phyloP scores from a whole-genome alignment of 2,888 invertebrate genomes.

The Chironomus tentans region DNA sequence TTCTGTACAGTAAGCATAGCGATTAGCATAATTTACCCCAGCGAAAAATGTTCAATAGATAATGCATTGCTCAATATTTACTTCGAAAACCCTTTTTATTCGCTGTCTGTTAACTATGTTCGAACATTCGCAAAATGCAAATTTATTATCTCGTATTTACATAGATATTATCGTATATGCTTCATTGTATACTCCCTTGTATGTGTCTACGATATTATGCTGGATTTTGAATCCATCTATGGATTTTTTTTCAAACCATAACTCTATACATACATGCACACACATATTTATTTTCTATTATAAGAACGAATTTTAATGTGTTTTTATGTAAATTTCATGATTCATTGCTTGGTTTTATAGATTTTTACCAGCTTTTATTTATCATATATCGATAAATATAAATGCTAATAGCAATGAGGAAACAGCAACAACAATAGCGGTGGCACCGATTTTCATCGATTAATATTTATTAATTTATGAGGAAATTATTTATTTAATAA shows the following conservation, averaged over 20 bases:
- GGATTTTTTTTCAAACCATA: not conserved
- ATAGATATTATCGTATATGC: slow-evolving; percentile 21
- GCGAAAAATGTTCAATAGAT: not conserved
- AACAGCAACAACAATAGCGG: not conserved
- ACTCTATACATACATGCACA: not conserved
- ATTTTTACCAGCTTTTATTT: not conserved
- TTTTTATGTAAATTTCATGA: slow-evolving; percentile 14
- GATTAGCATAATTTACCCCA: not conserved
- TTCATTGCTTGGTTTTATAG: slow-evolving; percentile 1
- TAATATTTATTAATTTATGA: slow-evolving; percentile 5
- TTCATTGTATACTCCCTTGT: not conserved
- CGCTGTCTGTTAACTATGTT: not conserved
- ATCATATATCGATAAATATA: not conserved
- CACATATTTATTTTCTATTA: too few species aligned
- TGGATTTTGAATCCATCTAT: not conserved
- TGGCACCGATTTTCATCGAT: not conserved
- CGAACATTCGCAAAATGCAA: slow-evolving; percentile 11
- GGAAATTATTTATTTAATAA: not conserved
- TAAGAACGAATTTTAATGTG: not conserved
- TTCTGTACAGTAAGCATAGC: not conserved
- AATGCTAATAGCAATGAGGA: not conserved
- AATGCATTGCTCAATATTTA: not conserved
- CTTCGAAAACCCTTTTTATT: not conserved
- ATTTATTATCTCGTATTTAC: slow-evolving; percentile 23
- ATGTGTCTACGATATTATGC: not conserved